Conservation (phyloP, 2,888 invertebrate genomes). For the Latheticus oryzae region DNA sequence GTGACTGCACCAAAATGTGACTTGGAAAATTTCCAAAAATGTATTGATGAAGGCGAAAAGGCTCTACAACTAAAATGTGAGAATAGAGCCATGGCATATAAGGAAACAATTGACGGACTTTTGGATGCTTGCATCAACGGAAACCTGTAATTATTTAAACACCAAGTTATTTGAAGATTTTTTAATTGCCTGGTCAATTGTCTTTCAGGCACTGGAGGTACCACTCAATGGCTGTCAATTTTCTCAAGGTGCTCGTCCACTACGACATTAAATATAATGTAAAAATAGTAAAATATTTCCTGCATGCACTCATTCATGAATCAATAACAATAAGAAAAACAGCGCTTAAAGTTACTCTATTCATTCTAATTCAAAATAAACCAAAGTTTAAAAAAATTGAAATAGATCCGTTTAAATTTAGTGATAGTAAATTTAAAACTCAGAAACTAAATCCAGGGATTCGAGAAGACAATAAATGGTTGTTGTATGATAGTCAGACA, state of each 20-base stretch:
- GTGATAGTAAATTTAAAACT: constrained; percentile 50
- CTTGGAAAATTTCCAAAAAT: constrained; percentile 60
- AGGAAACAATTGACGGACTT: constrained; percentile 66
- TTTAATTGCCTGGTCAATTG: constrained; percentile 12
- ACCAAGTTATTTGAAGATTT: neutral
- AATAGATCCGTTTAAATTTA: constrained; percentile 68
- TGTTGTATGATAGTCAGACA: constrained; percentile 74
- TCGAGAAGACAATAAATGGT: constrained; percentile 80
- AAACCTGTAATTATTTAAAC: constrained; percentile 63
- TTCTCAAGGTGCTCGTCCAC: constrained; percentile 79
- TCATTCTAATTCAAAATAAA: constrained; percentile 79
- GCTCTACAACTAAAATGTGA: constrained; percentile 63
- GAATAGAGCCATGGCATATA: constrained; percentile 68
- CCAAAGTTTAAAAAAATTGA: constrained; percentile 71
- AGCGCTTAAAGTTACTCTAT: constrained; percentile 73
- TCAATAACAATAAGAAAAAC: constrained; percentile 82
- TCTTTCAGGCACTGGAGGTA: constrained; percentile 83
- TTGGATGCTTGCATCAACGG: constrained; percentile 70
- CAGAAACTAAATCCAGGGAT: constrained; percentile 67
- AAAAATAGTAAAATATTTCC: constrained; percentile 73
- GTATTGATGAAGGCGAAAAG: constrained; percentile 63
- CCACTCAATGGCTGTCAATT: constrained; percentile 78
- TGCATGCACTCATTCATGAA: constrained; percentile 78
- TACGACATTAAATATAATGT: constrained; percentile 76
- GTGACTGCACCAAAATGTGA: constrained; percentile 61